phyloP scores from a whole-genome alignment of 2,113 vertebrate genomes.

The Mormoops blainvillei region DNA sequence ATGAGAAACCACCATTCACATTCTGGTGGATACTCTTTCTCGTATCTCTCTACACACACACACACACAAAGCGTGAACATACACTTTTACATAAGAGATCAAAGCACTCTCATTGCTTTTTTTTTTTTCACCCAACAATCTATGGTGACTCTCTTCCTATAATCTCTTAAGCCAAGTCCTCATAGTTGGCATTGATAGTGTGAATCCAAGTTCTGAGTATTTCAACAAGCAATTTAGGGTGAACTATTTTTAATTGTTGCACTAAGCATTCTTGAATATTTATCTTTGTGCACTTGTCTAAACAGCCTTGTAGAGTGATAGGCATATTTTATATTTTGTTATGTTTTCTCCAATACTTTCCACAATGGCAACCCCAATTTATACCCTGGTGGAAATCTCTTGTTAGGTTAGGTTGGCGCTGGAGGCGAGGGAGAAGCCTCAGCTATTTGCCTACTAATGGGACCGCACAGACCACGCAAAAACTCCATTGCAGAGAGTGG shows the following conservation, averaged over 20 bases:
- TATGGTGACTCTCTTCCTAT: not conserved
- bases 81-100: not conserved
- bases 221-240: not conserved
- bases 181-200: not conserved
- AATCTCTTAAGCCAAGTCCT: not conserved
- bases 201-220: not conserved
- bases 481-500: not conserved
- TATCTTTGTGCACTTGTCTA: not conserved
- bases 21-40: not conserved
- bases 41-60: not conserved
- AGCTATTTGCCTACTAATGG: not conserved
- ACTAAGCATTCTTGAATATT: not conserved
- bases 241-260: not conserved
- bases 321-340: not conserved
- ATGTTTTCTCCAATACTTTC: not conserved
- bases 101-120: not conserved
- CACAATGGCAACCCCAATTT: not conserved
- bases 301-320: not conserved
- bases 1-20: not conserved
- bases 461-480: not conserved
- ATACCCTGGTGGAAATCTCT: not conserved
- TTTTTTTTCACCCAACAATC: not conserved
- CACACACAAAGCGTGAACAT: not conserved
- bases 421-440: not conserved
- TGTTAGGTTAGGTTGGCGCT: not conserved